phyloP scores from a whole-genome alignment of 2,888 invertebrate species.

The Tethea ocularis region DNA sequence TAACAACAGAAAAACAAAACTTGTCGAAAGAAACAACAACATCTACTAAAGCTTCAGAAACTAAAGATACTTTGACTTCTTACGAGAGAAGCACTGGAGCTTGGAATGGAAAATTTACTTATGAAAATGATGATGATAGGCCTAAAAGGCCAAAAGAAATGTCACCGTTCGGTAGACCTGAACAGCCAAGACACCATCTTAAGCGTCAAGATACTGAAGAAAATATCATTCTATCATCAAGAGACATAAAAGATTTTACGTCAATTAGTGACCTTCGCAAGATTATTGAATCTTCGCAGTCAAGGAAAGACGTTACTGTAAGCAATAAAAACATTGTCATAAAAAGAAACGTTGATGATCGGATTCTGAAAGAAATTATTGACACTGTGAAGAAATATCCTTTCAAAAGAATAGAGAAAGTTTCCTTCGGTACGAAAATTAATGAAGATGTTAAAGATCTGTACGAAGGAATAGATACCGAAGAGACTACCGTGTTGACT shows the following conservation, averaged over 20 bases:
- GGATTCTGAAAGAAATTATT: conserved; percentile 74
- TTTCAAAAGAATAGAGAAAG: conserved; percentile 79
- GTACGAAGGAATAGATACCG: conserved; percentile 74
- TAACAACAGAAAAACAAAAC: conserved; percentile 76
- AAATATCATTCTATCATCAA: conserved; percentile 76
- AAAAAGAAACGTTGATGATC: conserved; percentile 75
- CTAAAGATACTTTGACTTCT: conserved; percentile 71
- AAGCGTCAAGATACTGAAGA: conserved; percentile 78
- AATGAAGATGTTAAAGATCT: conserved; percentile 84
- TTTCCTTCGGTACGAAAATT: conserved; percentile 81
- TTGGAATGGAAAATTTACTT: conserved; percentile 84
- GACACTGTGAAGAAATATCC: conserved; percentile 80
- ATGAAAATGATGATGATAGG: conserved; percentile 76
- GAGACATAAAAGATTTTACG: conserved; percentile 78
- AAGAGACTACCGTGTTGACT: conserved; percentile 67
- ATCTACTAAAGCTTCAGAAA: conserved; percentile 55
- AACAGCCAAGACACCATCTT: conserved; percentile 71
- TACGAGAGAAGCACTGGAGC: conserved; percentile 78
- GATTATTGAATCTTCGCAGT: conserved; percentile 73
- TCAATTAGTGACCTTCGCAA: conserved; percentile 76
- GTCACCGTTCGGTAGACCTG: conserved; percentile 73
- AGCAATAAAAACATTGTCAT: conserved; percentile 79
- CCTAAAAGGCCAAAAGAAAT: conserved; percentile 70
- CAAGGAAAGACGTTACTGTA: conserved; percentile 72
- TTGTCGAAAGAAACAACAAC: conserved; percentile 70